Percentiles rank a stretch among this genome's conserved stretches.
Conservation (phyloP, 2,797 vertebrate species). For the Meriones psammophilus region DNA sequence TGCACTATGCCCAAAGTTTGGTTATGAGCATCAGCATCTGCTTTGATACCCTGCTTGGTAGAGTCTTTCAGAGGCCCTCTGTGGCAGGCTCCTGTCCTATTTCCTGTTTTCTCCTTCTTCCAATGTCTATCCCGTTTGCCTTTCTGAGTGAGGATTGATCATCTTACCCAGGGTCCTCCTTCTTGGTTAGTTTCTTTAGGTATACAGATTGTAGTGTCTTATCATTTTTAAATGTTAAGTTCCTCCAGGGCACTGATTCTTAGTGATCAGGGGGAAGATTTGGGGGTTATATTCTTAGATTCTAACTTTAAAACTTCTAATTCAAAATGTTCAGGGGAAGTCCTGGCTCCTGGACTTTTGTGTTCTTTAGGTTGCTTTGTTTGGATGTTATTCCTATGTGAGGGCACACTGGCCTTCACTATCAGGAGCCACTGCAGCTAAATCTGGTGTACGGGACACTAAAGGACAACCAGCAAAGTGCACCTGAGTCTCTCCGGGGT, state of each 20-base stretch:
- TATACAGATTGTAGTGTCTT: not conserved
- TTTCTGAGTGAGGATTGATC: too few relatives aligned
- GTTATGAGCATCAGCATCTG: too few relatives aligned
- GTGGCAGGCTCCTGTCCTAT: too few relatives aligned
- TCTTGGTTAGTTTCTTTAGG: too few relatives aligned
- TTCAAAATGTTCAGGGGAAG: not conserved
- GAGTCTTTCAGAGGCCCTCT: too few relatives aligned
- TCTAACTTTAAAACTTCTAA: not conserved
- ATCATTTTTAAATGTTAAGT: not conserved
- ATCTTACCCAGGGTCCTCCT: too few relatives aligned
- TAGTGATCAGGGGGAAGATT: not conserved
- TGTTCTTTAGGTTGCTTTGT: not conserved
- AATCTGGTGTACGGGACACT: not conserved
- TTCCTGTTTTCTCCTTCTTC: too few relatives aligned
- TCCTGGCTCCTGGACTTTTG: not conserved
- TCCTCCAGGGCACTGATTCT: not conserved
- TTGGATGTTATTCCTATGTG: not conserved
- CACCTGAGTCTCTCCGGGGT: not conserved
- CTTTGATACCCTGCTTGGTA: too few relatives aligned
- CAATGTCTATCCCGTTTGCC: too few relatives aligned
- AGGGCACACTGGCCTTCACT: not conserved
- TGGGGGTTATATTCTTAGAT: not conserved
- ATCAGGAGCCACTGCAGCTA: not conserved
- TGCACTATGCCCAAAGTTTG: too few relatives aligned
- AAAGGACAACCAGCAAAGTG: not conserved